Base-by-base conservation (phyloP, 2,888 invertebrate genomes). In the Apomyelois bistriatella region DNA sequence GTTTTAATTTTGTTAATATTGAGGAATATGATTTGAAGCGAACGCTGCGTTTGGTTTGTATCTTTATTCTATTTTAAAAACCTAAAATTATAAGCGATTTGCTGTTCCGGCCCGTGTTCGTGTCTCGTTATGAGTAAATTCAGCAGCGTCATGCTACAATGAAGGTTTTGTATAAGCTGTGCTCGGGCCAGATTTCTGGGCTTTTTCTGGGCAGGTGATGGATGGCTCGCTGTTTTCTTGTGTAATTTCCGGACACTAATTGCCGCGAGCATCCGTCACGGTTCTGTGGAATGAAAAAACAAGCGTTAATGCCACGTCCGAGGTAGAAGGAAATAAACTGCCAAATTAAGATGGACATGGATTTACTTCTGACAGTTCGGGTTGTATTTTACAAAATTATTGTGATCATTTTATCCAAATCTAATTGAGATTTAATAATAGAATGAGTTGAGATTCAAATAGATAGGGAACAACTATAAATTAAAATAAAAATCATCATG, bases 201-300 rank as follows among this genome's bases (percentile, higher is more conserved):
- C 49, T 32, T 85, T 88, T 82, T 79, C 72, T 75, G 70, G 70
- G 61, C 82, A 81, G 85, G 88, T 89, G 89, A 89, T 88, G 85
- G 88, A 89, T 89, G 74, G 76, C 79, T 70, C 66, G 67, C 78
- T 82, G 81, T 86, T 87, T 86, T 86, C 87, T 87, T 84, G 79
- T 79, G 87, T 86, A 88, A 87, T 89, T 86, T 88, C 87, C 88
- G 85, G 80, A 77, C 85, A 76, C 87, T 89, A 88, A 88, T 89
- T 89, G 85, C 85, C 68, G 63, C 67, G 69, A 76, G 85, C 84
- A 85, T 86, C 87, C 85, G 86, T 88, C 87, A 86, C 76, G 79
- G 68, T 64, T 61, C 62, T 57, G 67, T 67, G 73, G 81, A 79
- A 79, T 78, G 76, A 79, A 83, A 84, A 80, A 74, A 73, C 60